Evolutionary conservation across 37 sponge, comb jelly and placozoan species (phyloP).

Genomic region (Ephydatia muelleri): DNA sequence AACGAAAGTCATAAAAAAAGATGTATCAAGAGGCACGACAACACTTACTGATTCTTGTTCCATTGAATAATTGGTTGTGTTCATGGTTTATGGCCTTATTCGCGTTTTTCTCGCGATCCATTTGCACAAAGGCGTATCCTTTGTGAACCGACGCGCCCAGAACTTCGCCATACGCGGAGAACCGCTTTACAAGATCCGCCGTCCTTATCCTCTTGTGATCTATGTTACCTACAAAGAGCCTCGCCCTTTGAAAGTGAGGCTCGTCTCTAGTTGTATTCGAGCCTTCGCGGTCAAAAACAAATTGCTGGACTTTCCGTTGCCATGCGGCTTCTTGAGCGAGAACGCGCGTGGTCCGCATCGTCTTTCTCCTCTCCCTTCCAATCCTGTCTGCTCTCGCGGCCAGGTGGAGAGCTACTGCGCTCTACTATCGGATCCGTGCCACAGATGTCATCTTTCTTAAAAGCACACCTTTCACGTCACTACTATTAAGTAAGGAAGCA

Average conservation of each 20-base stretch:
- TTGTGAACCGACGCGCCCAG: constrained; percentile 63
- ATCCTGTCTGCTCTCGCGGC: constrained; percentile 39
- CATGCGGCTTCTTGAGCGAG: constrained; percentile 2
- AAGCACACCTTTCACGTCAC: background rate
- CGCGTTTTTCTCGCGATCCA: constrained; percentile 57
- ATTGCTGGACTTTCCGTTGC: background rate
- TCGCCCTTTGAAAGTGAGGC: constrained; percentile 50
- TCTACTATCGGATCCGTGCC: background rate
- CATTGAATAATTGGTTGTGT: constrained; percentile 43
- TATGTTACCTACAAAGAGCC: constrained; percentile 78
- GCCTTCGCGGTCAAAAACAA: constrained; percentile 5
- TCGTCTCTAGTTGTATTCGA: constrained; percentile 53
- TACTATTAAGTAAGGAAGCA: background rate
- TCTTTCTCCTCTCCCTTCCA: constrained; percentile 14
- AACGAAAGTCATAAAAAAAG: background rate
- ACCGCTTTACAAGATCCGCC: constrained; percentile 37
- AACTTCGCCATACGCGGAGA: constrained; percentile 61
- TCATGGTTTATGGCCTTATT: constrained; percentile 66
- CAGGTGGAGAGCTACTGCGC: constrained; percentile 37
- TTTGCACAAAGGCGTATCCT: constrained; percentile 73
- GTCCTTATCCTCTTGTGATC: constrained; percentile 15
- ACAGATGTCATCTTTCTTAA: background rate
- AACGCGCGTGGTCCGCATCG: constrained; percentile 1
- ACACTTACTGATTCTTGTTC: constrained; percentile 66
- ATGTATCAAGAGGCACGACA: background rate